These are phyloP conservation scores for Sacculina carcini DNA, from an alignment of 2,888 invertebrate species.

Conservation along the genomic window DNA sequence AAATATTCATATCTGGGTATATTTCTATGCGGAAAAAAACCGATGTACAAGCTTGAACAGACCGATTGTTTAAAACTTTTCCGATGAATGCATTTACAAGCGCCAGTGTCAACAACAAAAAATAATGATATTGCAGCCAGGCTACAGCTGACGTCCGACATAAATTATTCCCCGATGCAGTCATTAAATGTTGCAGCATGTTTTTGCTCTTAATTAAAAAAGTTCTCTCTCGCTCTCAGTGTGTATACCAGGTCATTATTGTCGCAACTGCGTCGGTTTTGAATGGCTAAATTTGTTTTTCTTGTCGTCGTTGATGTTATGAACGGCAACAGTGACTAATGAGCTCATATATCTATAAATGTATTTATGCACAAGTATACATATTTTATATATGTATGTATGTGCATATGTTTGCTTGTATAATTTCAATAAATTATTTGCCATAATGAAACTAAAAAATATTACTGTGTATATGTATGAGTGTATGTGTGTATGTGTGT, in stretches of 20 bases:
- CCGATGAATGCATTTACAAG: no score
- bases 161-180: no score
- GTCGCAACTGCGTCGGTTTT: background rate
- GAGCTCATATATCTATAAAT: slow-evolving; percentile 1
- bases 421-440: slow-evolving; percentile 1
- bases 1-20: no score
- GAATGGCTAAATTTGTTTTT: background rate
- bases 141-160: no score
- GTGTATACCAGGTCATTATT: background rate
- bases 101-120: no score
- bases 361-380: background rate
- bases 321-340: no score
- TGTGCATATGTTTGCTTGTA: slow-evolving; percentile 3
- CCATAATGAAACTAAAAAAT: background rate
- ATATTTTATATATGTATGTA: slow-evolving; percentile 3
- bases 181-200: no score
- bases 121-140: no score
- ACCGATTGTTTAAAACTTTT: no score
- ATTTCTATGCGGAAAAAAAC: no score
- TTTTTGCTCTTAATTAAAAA: no score
- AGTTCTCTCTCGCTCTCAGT: slow-evolving; percentile 1
- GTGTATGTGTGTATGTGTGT: background rate
- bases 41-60: no score
- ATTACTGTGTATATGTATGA: background rate
- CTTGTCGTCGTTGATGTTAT: background rate